Base-by-base conservation (phyloP, 1,140 invertebrate genomes). In the Platyscapa corneri region DNA sequence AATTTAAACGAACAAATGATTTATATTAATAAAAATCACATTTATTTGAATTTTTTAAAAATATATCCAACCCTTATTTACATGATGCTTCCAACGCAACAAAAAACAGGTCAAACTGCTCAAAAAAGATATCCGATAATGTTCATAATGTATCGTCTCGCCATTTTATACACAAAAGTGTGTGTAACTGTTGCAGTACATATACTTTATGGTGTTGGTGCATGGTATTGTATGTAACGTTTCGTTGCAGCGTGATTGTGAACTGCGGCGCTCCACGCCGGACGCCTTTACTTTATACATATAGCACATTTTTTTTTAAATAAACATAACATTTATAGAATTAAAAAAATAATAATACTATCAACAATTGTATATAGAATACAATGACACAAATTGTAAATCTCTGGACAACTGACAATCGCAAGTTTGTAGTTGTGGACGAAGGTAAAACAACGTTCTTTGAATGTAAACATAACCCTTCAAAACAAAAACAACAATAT, bases 351-450 rank as follows among this genome's bases (percentile, higher is more conserved):
- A 23, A 27, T 3, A 60, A 60, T 27, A 14, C 49, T 3, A 14
- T 10, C 10, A 6, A 14, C 10, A 27, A 27, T 60, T 27, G 10
- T 60, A 60, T 10, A 3, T 27, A 27, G 6, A 27, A 3, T 34
- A 80, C 34, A 42, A 82, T 82, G 84, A 2, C 84, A 5, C 84
- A 85, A n/a, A 56, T 82, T 20, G 0, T 86, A 23, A 86, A 86
- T 79, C 34, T 86, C 6, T 64, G 79, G 10, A 3, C 37, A 0
- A 53, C 3, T 7, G 80, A 86, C 0, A 23, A 37, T 32, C 82
- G 67, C 20, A 91, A 87, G 82, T 83, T 89, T 60, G 91, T 91
- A 53, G 75, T 92, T 65, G 85, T 92, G 42, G 89, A 91, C 60
- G 91, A 92, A 90, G 91, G 91, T 91, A 86, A 67, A 53, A 10